Evolutionary conservation across 2,888 invertebrate species (phyloP), one percentile per base, ranked within the genome.

Genomic region (Geotrupes spiniger): DNA sequence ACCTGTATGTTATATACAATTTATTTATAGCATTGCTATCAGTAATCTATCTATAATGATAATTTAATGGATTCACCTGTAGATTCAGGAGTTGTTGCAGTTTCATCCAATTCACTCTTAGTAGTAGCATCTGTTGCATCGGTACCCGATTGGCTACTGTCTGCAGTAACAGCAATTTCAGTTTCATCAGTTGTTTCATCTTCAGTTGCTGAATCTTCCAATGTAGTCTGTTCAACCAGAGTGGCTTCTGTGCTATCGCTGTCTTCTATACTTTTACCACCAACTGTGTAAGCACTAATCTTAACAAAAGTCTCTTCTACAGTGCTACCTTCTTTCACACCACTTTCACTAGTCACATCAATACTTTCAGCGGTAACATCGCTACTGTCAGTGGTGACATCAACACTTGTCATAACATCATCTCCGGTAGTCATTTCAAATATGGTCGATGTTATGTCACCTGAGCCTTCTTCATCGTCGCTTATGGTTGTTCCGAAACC

Each of bases 401-500:
- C 33, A n/a, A n/a, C n/a, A n/a, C n/a, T n/a, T n/a, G n/a, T n/a
- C n/a, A n/a, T n/a, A n/a, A n/a, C n/a, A n/a, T n/a, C n/a, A n/a
- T n/a, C n/a, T n/a, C n/a, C n/a, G n/a, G n/a, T n/a, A n/a, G n/a
- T n/a, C n/a, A n/a, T n/a, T 12, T 33, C 33, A 14, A 15, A 14
- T 9, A 26, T 4, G 12, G 29, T 40, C 8, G 27, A 21, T 31
- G 12, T 15, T 2, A 11, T 15, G 5, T 46, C 52, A 11, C 59
- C 57, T 10, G 57, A 56, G 29, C 56, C 58, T 55, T 61, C 61
- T 4, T 49, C 52, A 28, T 55, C 51, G 15, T n/a, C n/a, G n/a
- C n/a, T n/a, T n/a, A n/a, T n/a, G n/a, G 42, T 51, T 21, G 50
- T 37, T 33, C 53, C 48, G n/a, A 50, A 51, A 37, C 53, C 53